Conservation (phyloP, 1,140 invertebrate genomes). For the Condylostylus longicornis region DNA sequence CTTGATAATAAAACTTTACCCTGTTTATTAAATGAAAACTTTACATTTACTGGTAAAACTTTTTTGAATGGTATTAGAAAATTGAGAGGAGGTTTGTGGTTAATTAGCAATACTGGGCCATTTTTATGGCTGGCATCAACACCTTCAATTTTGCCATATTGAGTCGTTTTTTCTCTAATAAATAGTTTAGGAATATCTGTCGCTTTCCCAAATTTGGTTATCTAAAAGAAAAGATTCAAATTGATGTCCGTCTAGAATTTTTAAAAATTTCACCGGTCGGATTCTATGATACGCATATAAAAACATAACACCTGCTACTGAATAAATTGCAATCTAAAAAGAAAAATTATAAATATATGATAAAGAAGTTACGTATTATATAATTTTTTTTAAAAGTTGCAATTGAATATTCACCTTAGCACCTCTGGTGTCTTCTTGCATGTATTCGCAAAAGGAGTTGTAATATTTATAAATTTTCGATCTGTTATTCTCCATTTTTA, state of each 20-base stretch:
- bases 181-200: constrained; percentile 1
- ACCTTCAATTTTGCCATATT: constrained; percentile 1
- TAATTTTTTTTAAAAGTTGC: not conserved
- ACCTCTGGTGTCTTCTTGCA: constrained; percentile 3
- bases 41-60: constrained; percentile 1
- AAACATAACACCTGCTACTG: not conserved
- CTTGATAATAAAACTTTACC: not conserved
- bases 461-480: not conserved
- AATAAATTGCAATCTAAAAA: not conserved
- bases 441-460: not conserved
- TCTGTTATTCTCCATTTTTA: too few species aligned
- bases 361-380: not conserved
- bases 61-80: not conserved
- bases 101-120: not conserved
- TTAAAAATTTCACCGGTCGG: not conserved
- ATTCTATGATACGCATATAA: not conserved
- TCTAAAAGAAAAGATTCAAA: not conserved
- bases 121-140: not conserved
- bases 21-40: not conserved
- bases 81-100: constrained; percentile 1
- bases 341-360: not conserved
- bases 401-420: not conserved
- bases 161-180: not conserved
- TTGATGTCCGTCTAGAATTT: not conserved
- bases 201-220: constrained; percentile 2